Conservation (phyloP, 2,888 invertebrate genomes). For the Melieria picta region DNA sequence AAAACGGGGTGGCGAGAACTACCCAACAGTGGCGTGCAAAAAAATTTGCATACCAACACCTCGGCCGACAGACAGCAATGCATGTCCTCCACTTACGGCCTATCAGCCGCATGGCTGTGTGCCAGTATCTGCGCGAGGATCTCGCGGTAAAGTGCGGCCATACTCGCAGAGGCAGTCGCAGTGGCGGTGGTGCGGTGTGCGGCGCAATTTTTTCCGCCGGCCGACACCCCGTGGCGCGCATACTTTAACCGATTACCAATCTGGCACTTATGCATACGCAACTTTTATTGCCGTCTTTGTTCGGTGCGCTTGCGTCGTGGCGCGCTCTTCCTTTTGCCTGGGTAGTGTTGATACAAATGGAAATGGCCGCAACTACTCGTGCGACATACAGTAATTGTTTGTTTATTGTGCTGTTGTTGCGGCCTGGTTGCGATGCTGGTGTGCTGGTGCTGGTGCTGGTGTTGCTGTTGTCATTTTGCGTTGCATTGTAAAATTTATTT, state of each 20-base stretch:
- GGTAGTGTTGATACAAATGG: background rate
- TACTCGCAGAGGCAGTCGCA: background rate
- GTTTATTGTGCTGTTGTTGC: constrained; percentile 51
- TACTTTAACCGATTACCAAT: constrained; percentile 50
- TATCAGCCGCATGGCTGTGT: background rate
- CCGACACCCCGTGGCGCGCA: constrained; percentile 50
- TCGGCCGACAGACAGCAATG: background rate
- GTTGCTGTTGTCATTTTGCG: background rate
- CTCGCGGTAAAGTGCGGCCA: constrained; percentile 24
- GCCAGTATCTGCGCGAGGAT: background rate
- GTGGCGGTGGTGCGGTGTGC: constrained; percentile 4
- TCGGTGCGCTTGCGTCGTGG: background rate
- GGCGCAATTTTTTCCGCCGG: constrained; percentile 36
- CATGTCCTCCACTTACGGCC: background rate
- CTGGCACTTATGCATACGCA: constrained; percentile 39
- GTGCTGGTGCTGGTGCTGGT: constrained; percentile 11
- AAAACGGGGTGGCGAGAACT: background rate
- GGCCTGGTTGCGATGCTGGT: background rate
- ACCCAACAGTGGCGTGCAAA: constrained; percentile 38
- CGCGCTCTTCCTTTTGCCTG: background rate
- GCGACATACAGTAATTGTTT: constrained; percentile 59
- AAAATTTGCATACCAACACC: constrained; percentile 41
- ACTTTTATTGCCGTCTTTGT: background rate
- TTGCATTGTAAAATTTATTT: constrained; percentile 25
- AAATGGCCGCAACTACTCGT: constrained; percentile 34